Base-by-base conservation (phyloP, 2,888 invertebrate species). In the Steinernema scapterisci region DNA sequence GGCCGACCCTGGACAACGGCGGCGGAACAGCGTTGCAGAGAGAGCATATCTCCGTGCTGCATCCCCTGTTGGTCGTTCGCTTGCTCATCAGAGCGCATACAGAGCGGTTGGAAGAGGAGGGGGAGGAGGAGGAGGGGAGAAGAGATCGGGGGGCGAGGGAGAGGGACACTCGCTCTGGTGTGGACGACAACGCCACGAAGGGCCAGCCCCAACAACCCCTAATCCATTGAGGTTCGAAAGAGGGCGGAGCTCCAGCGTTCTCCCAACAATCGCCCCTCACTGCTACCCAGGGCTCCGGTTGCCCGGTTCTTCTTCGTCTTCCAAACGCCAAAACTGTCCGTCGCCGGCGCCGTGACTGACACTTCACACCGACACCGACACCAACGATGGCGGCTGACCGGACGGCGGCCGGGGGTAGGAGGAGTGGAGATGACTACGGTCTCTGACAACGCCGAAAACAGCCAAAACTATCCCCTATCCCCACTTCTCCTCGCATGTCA, bases 31-130 rank as follows among this genome's bases (percentile, higher is more conserved):
- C 54, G 54, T 19, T 54, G 54, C 63, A 63, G 38, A 38, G 38
- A 63, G 38, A 38, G 38, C 63, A 63, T 63, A 63, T 63, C 63
- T 63, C 27, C 63, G 21, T 63, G 21, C 23, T 52, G 63, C 63
- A 63, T 63, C 63, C 63, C 38, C 63, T 38, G 63, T 63, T 63
- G 63, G 63, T 63, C 63, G 63, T 63, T 63, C 31, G 31, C 63
- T 63, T 63, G 63, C 63, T 63, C 63, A 63, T 63, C 63, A 63
- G 63, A 52, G 52, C 52, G 23, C 23, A 52, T 23, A 52, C 21
- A 52, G 52, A 19, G 52, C 23, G 21, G 48, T 5, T 21, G 48
- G 23, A 11, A 16, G 3, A 3, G n/a, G 48, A 48, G 52, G 52
- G 21, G 52, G 21, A 23, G 21, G 52, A 38, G 38, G 5, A 38